Evolutionary conservation across 2,797 vertebrate species (phyloP).

Genomic region (Cheirogaleus major): DNA sequence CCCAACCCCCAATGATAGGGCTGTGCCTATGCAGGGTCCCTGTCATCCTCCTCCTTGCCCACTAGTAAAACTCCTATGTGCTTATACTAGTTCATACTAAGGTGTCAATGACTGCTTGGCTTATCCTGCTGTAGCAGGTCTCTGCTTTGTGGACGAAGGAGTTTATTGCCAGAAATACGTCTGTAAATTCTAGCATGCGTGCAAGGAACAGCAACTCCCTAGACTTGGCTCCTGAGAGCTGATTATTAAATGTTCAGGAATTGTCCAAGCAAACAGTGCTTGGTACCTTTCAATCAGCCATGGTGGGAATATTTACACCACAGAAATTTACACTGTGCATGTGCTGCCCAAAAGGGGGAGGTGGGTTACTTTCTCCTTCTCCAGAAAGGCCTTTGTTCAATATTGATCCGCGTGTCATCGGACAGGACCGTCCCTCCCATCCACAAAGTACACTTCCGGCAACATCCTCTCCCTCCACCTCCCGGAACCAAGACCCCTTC

Average conservation of each 20-base stretch:
- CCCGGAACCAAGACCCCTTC: not conserved
- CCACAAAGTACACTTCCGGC: not conserved
- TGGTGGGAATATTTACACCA: not conserved
- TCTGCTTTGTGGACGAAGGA: not conserved
- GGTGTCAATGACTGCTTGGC: not conserved
- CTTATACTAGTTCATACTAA: not conserved
- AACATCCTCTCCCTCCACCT: not conserved
- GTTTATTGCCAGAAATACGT: constrained; percentile 2
- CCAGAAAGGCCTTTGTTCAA: not conserved
- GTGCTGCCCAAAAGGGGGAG: not conserved
- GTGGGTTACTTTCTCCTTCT: not conserved
- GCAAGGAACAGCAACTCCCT: not conserved
- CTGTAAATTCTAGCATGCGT: not conserved
- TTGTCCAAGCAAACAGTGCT: not conserved
- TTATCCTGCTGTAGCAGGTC: not conserved
- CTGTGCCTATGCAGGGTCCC: not conserved
- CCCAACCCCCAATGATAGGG: not conserved
- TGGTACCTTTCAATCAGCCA: not conserved
- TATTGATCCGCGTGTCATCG: not conserved
- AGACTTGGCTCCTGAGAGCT: not conserved
- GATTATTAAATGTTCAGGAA: not conserved
- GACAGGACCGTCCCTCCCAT: not conserved
- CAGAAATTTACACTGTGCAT: not conserved
- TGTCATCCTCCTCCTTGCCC: not conserved
- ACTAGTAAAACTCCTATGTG: not conserved